Base-by-base conservation (phyloP, 2,797 vertebrate genomes). In the Microchirus variegatus region DNA sequence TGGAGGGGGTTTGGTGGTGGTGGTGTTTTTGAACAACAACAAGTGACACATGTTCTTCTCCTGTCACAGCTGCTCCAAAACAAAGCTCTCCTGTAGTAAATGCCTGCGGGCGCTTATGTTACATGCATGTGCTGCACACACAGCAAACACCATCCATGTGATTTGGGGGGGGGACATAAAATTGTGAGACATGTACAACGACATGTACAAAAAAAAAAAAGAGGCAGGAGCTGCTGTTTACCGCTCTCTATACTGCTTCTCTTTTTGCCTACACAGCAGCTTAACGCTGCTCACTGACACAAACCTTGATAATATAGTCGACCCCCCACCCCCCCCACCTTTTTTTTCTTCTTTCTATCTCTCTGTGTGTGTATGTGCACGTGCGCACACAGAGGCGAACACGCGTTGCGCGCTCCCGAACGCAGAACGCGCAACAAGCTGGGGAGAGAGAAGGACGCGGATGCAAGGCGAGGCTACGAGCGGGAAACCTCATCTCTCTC, bases 361-460 rank as follows among this genome's bases (percentile, higher is more conserved):
- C 26, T 53, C 4, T 22, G 19, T 22, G 22, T 22, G 22, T 22
- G 22, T 22, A 5, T 22, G 35, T 12, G 16, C 56, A 36, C 68
- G 45, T 73, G 42, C 59, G 36, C 12, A 26, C 57, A 59, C 56
- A 51, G 8, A 60, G 41, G 49, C 66, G 40, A 68, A 83, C 81
- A 69, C 77, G 73, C 78, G 65, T 75, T 73, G 87, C 90, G 89
- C 90, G 89, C 78, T 86, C 87, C 67, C 85, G 88, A 76, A 67
- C 62, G 70, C 82, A 86, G 87, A 80, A 78, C 90, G 89, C 87
- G 89, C 90, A 91, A 91, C 90, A 91, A 91, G 90, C 89, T 53
- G 51, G 36, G 38, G 53, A 78, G 46, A 66, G 63, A 31, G 63
- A 83, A 63, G 75, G 77, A 85, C 85, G 83, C 85, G 83, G 83